A percentile compares a stretch with the other conserved stretches of the same genome.
Conservation (phyloP, 2,888 invertebrate species). For the Empis livida region DNA sequence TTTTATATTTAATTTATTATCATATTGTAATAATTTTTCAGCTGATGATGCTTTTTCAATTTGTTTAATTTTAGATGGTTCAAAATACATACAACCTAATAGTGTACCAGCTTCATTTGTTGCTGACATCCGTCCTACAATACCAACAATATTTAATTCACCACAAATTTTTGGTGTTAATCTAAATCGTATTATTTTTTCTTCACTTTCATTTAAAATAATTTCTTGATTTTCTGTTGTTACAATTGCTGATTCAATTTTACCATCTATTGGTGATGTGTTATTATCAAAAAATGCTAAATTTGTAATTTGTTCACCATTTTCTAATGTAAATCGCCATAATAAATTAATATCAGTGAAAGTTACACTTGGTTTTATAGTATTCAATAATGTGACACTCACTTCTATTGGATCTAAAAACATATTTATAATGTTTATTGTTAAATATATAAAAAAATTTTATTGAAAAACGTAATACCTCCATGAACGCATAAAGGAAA, state of each 20-base stretch:
- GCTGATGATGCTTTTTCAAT: constrained; percentile 16
- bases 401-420: constrained; percentile 64
- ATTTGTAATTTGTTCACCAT: constrained; percentile 34
- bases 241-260: constrained; percentile 27
- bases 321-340: constrained; percentile 32
- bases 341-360: constrained; percentile 31
- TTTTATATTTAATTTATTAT: constrained; percentile 59
- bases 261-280: constrained; percentile 16
- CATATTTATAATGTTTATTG: constrained; percentile 3
- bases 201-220: constrained; percentile 32
- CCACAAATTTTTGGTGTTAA: constrained; percentile 64
- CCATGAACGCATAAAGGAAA: constrained; percentile 62
- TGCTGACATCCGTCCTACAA: constrained; percentile 39
- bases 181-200: constrained; percentile 52
- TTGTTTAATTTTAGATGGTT: constrained; percentile 26
- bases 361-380: constrained; percentile 46
- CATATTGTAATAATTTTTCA: constrained; percentile 25
- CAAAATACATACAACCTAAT: constrained; percentile 29
- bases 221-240: constrained; percentile 23
- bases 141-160: constrained; percentile 56
- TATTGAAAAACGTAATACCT: constrained; percentile 32
- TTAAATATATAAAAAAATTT: not conserved
- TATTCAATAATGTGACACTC: constrained; percentile 36
- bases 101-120: constrained; percentile 25
- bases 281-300: constrained; percentile 26